phyloP scores from a whole-genome alignment of 2,113 vertebrate genomes.

The Sphaerodactylus townsendi region DNA sequence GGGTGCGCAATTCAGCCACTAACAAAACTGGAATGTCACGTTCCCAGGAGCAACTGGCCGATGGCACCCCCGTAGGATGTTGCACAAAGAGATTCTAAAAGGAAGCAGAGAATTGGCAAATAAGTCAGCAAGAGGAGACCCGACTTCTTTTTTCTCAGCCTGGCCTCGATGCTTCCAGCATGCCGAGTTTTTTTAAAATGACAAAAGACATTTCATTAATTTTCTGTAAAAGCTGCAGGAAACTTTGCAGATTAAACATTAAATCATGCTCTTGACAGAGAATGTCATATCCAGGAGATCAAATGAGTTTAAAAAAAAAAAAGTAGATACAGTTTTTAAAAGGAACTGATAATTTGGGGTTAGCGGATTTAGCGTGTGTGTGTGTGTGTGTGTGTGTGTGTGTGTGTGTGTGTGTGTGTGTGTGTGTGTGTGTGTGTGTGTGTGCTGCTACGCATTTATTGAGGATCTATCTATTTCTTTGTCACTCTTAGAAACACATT shows the following conservation, averaged over 20 bases:
- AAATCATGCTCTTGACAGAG: not conserved
- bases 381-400: too few relatives aligned
- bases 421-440: too few relatives aligned
- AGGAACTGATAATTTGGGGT: not conserved
- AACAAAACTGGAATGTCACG: not conserved
- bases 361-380: not conserved
- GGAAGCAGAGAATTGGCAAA: not conserved
- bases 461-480: too few relatives aligned
- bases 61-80: not conserved
- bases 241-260: not conserved
- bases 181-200: not conserved
- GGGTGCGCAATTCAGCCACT: not conserved
- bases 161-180: not conserved
- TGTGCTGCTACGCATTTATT: too few relatives aligned
- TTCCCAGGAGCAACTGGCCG: not conserved
- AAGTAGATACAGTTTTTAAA: not conserved
- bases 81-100: too few relatives aligned
- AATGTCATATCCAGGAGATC: not conserved
- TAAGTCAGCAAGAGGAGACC: too few relatives aligned
- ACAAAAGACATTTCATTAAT: not conserved
- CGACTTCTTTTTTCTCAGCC: not conserved
- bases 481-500: not conserved
- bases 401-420: too few relatives aligned
- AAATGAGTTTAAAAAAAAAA: not conserved
- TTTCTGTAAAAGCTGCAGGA: not conserved